Evolutionary conservation across 1,140 invertebrate genomes (phyloP).

Genomic region (Penaeus japonicus): DNA sequence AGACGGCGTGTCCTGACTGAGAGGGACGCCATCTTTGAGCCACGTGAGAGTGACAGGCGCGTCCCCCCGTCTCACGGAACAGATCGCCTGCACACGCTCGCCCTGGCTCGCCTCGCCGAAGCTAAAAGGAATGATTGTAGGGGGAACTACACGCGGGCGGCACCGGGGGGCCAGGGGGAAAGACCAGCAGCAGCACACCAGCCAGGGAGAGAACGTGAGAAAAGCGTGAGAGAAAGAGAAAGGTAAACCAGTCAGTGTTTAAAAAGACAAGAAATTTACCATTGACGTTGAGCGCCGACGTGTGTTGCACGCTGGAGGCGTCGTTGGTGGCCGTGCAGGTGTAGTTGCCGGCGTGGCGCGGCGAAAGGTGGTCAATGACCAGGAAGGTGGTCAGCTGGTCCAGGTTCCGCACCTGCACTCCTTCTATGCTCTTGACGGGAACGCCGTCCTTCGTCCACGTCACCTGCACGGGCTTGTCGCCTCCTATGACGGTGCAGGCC

Average conservation of each 20-base stretch:
- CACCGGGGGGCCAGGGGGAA: neutral
- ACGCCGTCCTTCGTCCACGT: conserved; percentile 80
- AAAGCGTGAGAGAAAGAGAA: neutral
- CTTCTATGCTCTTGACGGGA: conserved; percentile 66
- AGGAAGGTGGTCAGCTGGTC: conserved; percentile 45
- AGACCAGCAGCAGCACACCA: neutral
- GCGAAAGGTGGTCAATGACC: conserved; percentile 33
- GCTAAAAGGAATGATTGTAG: conserved; percentile 59
- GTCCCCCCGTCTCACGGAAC: conserved; percentile 80
- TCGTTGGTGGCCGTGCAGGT: conserved; percentile 80
- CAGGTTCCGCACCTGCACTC: conserved; percentile 71
- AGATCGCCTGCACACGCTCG: conserved; percentile 63
- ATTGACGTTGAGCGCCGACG: conserved; percentile 77
- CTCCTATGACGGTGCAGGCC: conserved; percentile 75
- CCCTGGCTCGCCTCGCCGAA: conserved; percentile 58
- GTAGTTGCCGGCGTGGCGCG: conserved; percentile 79
- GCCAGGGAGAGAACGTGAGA: conserved; percentile 1
- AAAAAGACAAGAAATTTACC: conserved; percentile 71
- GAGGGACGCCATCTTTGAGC: conserved; percentile 76
- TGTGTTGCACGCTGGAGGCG: conserved; percentile 77
- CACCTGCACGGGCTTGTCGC: conserved; percentile 78
- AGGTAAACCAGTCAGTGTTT: neutral
- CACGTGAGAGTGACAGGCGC: conserved; percentile 78
- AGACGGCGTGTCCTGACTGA: conserved; percentile 61
- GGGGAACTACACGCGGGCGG: conserved; percentile 56